Base-by-base conservation (phyloP, 2,888 invertebrate species). In the Microctonus brassicae region DNA sequence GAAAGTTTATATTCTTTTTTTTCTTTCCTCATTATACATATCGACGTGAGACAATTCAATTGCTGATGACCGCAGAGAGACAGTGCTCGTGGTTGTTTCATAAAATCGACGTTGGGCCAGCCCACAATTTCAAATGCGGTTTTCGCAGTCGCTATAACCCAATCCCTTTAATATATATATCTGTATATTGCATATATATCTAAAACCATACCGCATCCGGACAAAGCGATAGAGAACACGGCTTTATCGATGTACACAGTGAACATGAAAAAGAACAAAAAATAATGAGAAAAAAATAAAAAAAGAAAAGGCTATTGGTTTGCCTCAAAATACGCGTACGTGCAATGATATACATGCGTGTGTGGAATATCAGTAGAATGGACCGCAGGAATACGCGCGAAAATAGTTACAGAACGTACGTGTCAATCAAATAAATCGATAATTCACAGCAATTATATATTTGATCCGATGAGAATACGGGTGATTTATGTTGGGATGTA, bases 81-180 rank as follows among this genome's bases (percentile, higher is more conserved):
- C 17, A 47, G 47, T 47, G 47, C 17, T 17, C 17, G 47, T 47
- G 47, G 26, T n/a, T 34, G 53, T 47, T 65, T 47, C 34, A 36
- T 42, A 67, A 60, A 57, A 67, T 67, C 60, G 33, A 58, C 24
- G 55, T 53, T 34, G 66, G n/a, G 42, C 29, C 26, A 13, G 34
- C 60, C 60, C 42, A 39, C 58, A 67, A 33, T 58, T 58, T 42
- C 67, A n/a, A 34, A 55, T 60, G 67, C n/a, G 61, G 68, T 61
- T 68, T 42, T 47, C 47, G 17, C 60, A 61, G 58, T 60, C 68
- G 61, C 47, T n/a, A n/a, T n/a, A n/a, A 67, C 47, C 42, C 33
- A 52, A 60, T 52, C 60, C 33, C 3, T 47, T 24, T 17, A 47
- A 47, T 17, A 47, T 47, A 47, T 47, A 7, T 5, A 47, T 47